Percentiles rank a stretch among this genome's conserved stretches.
phyloP scores from a whole-genome alignment of 1,140 invertebrate species.

The Euura saliciscinereae region DNA sequence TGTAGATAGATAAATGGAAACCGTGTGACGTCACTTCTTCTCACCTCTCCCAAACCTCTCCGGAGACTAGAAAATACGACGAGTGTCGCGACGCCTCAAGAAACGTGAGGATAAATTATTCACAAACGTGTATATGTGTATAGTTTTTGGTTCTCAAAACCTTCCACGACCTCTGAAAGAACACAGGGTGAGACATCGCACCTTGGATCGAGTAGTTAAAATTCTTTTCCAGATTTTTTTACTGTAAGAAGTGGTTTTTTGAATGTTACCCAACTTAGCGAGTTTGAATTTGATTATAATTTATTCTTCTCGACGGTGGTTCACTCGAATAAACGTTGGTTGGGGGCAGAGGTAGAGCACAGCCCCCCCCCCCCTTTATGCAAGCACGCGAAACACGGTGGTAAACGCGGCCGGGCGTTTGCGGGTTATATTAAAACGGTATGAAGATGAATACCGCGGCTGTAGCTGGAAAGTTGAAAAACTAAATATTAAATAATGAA shows the following conservation, averaged over 20 bases:
- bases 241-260: too few species aligned
- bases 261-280: background rate
- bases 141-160: background rate
- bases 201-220: background rate
- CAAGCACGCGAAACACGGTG: conserved; percentile 28
- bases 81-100: conserved; percentile 34
- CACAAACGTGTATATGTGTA: conserved; percentile 34
- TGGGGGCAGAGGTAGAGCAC: too few species aligned
- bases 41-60: conserved; percentile 37
- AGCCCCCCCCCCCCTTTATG: background rate
- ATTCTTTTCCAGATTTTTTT: too few species aligned
- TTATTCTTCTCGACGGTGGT: background rate
- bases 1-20: conserved; percentile 52
- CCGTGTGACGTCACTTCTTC: conserved; percentile 41
- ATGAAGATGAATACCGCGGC: conserved; percentile 45
- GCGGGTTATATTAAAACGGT: conserved; percentile 42
- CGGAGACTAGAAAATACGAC: conserved; percentile 30
- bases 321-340: background rate
- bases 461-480: conserved; percentile 32
- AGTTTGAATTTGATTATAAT: background rate
- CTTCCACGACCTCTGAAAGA: background rate
- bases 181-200: background rate
- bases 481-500: conserved; percentile 35
- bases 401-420: conserved; percentile 25
- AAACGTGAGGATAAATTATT: conserved; percentile 43